Evolutionary conservation across 2,113 vertebrate species (phyloP).

Genomic region (Chlamydotis undulata): DNA sequence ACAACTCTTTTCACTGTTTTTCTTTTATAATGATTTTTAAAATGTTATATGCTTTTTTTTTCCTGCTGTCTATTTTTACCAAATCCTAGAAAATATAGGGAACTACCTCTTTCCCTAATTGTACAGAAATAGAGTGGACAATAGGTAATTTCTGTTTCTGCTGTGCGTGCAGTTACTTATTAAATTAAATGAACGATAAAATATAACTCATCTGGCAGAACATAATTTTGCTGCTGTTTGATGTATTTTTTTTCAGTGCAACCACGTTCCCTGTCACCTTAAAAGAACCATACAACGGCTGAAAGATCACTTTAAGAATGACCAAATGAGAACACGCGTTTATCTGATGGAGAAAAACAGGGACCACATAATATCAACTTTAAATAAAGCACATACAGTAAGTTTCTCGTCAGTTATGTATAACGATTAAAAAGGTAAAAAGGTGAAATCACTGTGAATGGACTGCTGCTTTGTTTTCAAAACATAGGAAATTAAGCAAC

Average conservation of each 20-base stretch:
- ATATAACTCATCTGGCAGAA: not conserved
- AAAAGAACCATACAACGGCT: not conserved
- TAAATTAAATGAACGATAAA: not conserved
- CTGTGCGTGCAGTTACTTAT: not conserved
- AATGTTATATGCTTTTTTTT: not conserved
- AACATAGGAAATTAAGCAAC: not conserved
- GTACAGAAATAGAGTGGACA: not conserved
- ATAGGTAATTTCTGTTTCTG: not conserved
- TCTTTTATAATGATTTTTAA: not conserved
- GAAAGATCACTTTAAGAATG: not conserved
- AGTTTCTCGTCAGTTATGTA: not conserved
- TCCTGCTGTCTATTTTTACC: not conserved
- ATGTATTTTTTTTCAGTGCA: not conserved
- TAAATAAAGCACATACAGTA: not conserved
- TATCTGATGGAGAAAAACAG: not conserved
- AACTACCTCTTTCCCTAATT: not conserved
- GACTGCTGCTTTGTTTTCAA: not conserved
- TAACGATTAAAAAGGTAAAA: not conserved
- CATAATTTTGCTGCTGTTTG: not conserved
- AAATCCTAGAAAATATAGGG: not conserved
- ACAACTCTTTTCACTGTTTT: not conserved
- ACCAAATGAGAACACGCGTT: accelerated
- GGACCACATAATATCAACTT: not conserved
- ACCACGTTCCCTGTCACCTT: not conserved
- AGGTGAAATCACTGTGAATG: not conserved